Evolutionary conservation across 2,797 vertebrate genomes (phyloP), one percentile per base, ranked within the genome.

Genomic region (Triplophysa yarkandensis): DNA sequence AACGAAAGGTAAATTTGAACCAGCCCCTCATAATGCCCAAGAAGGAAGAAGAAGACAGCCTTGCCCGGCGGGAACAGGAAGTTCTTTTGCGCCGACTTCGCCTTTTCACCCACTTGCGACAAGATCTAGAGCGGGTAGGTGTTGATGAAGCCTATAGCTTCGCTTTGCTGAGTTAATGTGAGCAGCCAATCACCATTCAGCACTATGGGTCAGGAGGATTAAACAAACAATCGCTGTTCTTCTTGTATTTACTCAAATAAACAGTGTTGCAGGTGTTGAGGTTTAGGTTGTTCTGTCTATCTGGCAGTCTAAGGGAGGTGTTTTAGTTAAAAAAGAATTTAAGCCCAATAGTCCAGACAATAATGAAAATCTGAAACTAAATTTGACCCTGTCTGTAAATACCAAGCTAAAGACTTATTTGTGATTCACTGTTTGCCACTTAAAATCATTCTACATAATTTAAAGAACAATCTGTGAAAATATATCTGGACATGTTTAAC

Each of bases 121-220:
- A 99, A 87, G 97, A 99, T 89, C 92, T 99, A 84, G 97, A 99
- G 91, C 89, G 97, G 95, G 97, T 98, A 92, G 89, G 94, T 88
- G 14, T 17, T 30, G 32, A 34, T 32, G 28, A 58, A 58, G 0
- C 28, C 8, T n/a, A 6, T 27, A 27, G 39, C 41, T 17, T 16
- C 4, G 16, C 41, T 6, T 43, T 43, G 13, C 4, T 4, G 4
- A 43, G 17, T 16, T 0, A 62, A 16, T 41, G 28, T 52, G 44
- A 34, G 57, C 14, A 16, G 32, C 25, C 44, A 71, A 14, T 43
- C 25, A 54, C 44, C 28, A 55, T 25, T 19, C 23, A 46, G 34
- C 2, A 61, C 3, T 1, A 3, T 39, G 13, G 13, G 36, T 11
- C 36, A 36, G 2, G 13, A 43, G 50, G n/a, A 66, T 28, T 39